Percentiles rank a stretch among this genome's conserved stretches.
Evolutionary conservation across 2,888 invertebrate genomes (phyloP).

Genomic region (Pseudococcus jackbeardsleyi): DNA sequence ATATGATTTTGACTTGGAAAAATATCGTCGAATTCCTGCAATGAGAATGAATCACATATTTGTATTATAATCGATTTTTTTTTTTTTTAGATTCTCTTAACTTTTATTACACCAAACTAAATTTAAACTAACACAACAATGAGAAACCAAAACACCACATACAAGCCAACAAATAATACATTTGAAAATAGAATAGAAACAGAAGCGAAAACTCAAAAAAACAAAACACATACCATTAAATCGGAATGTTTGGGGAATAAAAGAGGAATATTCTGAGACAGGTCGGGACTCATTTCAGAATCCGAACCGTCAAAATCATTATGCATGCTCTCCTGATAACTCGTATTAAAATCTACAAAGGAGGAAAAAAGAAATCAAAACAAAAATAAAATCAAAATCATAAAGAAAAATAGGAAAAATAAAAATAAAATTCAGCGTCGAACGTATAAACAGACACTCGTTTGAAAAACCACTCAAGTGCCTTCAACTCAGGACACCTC

Average conservation of each 20-base stretch:
- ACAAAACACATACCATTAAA: constrained; percentile 55
- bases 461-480: background rate
- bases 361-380: constrained; percentile 29
- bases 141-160: background rate
- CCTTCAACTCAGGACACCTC: background rate
- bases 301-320: constrained; percentile 51
- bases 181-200: too few relatives aligned
- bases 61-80: background rate
- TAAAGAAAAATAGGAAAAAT: constrained; percentile 29
- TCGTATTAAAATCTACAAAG: constrained; percentile 57
- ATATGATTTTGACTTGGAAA: constrained; percentile 40
- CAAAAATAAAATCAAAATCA: constrained; percentile 44
- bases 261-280: constrained; percentile 49
- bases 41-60: background rate
- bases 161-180: too few relatives aligned
- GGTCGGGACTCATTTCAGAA: constrained; percentile 57
- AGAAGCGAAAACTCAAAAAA: constrained; percentile 26
- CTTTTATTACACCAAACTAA: background rate
- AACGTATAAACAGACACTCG: background rate
- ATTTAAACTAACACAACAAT: background rate
- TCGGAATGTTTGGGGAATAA: constrained; percentile 53
- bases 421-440: background rate
- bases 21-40: constrained; percentile 56
- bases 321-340: constrained; percentile 35
- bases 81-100: too few relatives aligned